phyloP scores from a whole-genome alignment of 2,797 vertebrate genomes.

The Lerista edwardsae region DNA sequence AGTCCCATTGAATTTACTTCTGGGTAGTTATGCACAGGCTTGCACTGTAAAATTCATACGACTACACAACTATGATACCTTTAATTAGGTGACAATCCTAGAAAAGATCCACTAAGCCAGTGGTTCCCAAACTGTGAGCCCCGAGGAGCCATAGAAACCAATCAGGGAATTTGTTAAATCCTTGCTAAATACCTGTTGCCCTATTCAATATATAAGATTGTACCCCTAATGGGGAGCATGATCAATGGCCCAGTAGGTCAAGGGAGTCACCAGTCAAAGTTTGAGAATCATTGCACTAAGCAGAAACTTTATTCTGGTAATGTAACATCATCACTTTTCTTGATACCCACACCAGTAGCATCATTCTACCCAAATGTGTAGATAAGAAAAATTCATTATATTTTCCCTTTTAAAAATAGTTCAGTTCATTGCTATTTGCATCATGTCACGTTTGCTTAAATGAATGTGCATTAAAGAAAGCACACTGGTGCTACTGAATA shows the following conservation, averaged over 20 bases:
- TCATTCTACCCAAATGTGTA: background rate
- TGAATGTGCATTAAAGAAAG: background rate
- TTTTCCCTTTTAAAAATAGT: background rate
- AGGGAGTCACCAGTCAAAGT: too few relatives aligned
- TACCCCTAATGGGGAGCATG: too few relatives aligned
- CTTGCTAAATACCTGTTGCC: too few relatives aligned
- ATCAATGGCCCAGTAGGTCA: too few relatives aligned
- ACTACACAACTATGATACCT: background rate
- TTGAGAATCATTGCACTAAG: too few relatives aligned
- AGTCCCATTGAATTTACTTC: too few relatives aligned
- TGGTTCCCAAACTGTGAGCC: too few relatives aligned
- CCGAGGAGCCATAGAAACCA: too few relatives aligned
- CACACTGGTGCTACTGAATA: background rate
- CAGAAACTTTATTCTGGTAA: background rate
- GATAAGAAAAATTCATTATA: background rate
- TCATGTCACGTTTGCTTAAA: slow-evolving; percentile 36
- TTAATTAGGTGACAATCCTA: background rate
- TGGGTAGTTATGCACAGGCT: too few relatives aligned
- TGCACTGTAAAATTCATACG: too few relatives aligned
- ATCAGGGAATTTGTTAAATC: too few relatives aligned
- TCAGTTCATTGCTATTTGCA: slow-evolving; percentile 23
- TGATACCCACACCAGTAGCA: background rate
- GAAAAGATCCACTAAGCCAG: background rate
- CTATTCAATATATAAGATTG: too few relatives aligned
- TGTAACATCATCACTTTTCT: background rate